Conservation (phyloP, 2,888 invertebrate species). For the Campoletis raptor region DNA sequence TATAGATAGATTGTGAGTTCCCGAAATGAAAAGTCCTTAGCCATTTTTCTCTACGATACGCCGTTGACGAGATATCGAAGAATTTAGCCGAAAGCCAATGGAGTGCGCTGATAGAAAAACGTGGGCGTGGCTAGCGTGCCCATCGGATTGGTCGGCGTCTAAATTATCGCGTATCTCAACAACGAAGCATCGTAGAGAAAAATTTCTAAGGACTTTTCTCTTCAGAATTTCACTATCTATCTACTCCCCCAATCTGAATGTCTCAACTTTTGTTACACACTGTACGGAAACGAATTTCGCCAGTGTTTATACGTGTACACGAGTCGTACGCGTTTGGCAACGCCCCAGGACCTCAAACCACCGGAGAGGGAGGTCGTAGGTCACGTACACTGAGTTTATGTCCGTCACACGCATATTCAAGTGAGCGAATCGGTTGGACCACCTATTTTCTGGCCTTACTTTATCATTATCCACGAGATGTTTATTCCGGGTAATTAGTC, state of each 20-base stretch:
- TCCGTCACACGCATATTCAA: constrained; percentile 64
- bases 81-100: background rate
- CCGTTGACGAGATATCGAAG: constrained; percentile 4
- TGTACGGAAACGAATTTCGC: background rate
- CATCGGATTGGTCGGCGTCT: background rate
- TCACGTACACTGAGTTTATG: constrained; percentile 60
- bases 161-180: background rate
- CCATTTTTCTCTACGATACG: background rate
- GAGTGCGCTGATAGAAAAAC: background rate
- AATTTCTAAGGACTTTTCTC: background rate
- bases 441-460: constrained; percentile 61
- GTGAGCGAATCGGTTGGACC: constrained; percentile 23
- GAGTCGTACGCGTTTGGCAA: constrained; percentile 55
- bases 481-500: constrained; percentile 65
- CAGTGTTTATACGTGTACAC: background rate
- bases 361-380: constrained; percentile 45
- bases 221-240: background rate
- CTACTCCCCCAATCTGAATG: background rate
- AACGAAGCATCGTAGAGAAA: background rate
- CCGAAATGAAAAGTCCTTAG: background rate
- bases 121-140: background rate
- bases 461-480: constrained; percentile 63
- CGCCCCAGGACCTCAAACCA: constrained; percentile 45
- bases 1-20: background rate
- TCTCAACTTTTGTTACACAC: constrained; percentile 1